Evolutionary conservation across 2,113 vertebrate genomes (phyloP).

Genomic region (Cervus canadensis): DNA sequence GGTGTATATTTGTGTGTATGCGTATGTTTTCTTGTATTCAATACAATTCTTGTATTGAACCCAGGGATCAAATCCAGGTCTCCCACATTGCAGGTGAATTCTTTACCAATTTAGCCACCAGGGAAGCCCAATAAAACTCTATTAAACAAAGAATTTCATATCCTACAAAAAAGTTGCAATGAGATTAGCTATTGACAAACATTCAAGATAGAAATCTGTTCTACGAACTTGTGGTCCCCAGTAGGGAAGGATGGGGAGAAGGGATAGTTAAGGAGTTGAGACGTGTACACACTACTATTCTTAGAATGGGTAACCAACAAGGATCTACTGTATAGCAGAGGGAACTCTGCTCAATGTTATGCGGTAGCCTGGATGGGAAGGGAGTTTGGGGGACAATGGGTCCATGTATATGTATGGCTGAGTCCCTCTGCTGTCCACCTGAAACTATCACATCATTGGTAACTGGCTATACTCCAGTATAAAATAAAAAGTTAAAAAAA

Average conservation of each 20-base stretch:
- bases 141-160: not conserved
- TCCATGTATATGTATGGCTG: not conserved
- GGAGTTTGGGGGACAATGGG: not conserved
- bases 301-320: not conserved
- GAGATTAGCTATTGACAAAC: not conserved
- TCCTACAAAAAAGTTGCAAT: not conserved
- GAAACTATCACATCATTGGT: not conserved
- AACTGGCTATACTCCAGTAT: not conserved
- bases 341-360: not conserved
- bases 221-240: not conserved
- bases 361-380: not conserved
- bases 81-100: not conserved
- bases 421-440: not conserved
- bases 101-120: not conserved
- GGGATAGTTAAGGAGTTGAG: not conserved
- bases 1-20: not conserved
- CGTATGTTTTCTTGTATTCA: not conserved
- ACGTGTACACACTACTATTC: not conserved
- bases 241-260: not conserved
- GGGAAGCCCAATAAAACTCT: not conserved
- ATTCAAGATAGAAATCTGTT: not conserved
- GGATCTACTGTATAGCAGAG: not conserved
- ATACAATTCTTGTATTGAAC: not conserved
- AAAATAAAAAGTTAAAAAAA: not conserved
- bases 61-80: not conserved